Evolutionary conservation across 2,113 vertebrate species (phyloP).

Genomic region (Upupa epops): DNA sequence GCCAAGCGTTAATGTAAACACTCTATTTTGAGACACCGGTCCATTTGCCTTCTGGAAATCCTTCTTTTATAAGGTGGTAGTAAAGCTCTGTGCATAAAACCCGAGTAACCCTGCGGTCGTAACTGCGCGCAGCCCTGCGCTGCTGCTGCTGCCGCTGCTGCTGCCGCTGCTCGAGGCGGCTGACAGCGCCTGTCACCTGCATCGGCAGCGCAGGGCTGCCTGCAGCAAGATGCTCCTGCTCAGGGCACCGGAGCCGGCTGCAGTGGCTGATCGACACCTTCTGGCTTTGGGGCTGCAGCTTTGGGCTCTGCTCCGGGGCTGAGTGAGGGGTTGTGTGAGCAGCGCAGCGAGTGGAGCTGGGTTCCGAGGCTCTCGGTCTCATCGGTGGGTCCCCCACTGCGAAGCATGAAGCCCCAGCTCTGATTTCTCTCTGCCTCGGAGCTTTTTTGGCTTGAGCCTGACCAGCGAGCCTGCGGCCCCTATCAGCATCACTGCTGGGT

Average conservation of each 20-base stretch:
- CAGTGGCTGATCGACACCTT: background rate
- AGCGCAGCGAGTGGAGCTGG: fast-evolving
- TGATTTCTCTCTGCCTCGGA: background rate
- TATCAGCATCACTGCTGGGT: fast-evolving
- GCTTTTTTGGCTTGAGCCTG: background rate
- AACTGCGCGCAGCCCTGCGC: slow-evolving; percentile 14
- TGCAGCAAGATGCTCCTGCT: slow-evolving; percentile 8
- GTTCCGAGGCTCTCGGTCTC: background rate
- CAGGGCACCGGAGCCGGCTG: background rate
- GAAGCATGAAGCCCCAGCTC: background rate
- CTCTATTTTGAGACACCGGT: slow-evolving; percentile 73
- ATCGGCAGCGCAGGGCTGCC: slow-evolving; percentile 37
- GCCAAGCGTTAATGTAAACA: slow-evolving; percentile 80
- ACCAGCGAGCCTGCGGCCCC: fast-evolving
- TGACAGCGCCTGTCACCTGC: slow-evolving; percentile 32
- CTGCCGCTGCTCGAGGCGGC: background rate
- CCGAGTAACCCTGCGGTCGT: slow-evolving; percentile 54
- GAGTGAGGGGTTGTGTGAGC: fast-evolving
- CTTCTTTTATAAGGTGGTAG: slow-evolving; percentile 71
- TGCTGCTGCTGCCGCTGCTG: slow-evolving; percentile 41
- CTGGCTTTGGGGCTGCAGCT: background rate
- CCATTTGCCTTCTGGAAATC: slow-evolving; percentile 77
- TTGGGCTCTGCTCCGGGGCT: fast-evolving
- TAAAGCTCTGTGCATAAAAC: slow-evolving; percentile 58
- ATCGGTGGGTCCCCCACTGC: fast-evolving